These are phyloP conservation scores for Colletes latitarsis DNA, from an alignment of 1,140 invertebrate species.

Conservation along the genomic window DNA sequence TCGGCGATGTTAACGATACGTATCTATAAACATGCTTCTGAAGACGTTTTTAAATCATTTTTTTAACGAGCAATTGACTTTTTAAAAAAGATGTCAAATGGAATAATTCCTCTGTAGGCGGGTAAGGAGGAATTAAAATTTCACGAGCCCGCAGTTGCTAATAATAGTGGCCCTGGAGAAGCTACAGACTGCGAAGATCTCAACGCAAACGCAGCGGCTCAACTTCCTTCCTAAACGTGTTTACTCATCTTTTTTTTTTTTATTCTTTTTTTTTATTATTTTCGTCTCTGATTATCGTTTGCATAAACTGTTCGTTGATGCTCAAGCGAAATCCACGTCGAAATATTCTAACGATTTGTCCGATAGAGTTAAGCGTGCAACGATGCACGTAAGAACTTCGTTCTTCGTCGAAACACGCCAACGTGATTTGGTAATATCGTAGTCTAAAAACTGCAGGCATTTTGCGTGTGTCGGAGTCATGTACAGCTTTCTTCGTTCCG, in stretches of 20 bases:
- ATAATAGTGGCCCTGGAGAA: constrained; percentile 56
- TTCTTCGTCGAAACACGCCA: not conserved
- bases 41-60: constrained; percentile 39
- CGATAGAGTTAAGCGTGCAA: not conserved
- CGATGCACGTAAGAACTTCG: not conserved
- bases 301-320: constrained; percentile 27
- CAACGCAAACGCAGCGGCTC: constrained; percentile 63
- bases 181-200: constrained; percentile 62
- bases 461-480: constrained; percentile 18
- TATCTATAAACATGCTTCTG: constrained; percentile 52
- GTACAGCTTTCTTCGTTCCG: constrained; percentile 30
- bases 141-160: constrained; percentile 54
- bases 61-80: constrained; percentile 57
- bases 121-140: constrained; percentile 65
- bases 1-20: constrained; percentile 57
- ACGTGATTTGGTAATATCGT: not conserved
- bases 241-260: not conserved
- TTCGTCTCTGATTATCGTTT: not conserved
- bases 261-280: not conserved
- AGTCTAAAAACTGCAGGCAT: not conserved
- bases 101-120: constrained; percentile 62
- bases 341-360: constrained; percentile 2
- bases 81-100: constrained; percentile 62
- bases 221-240: constrained; percentile 55
- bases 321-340: not conserved